These are phyloP conservation scores for Clarias gariepinus DNA, from an alignment of 2,113 vertebrate species.

Conservation along the genomic window DNA sequence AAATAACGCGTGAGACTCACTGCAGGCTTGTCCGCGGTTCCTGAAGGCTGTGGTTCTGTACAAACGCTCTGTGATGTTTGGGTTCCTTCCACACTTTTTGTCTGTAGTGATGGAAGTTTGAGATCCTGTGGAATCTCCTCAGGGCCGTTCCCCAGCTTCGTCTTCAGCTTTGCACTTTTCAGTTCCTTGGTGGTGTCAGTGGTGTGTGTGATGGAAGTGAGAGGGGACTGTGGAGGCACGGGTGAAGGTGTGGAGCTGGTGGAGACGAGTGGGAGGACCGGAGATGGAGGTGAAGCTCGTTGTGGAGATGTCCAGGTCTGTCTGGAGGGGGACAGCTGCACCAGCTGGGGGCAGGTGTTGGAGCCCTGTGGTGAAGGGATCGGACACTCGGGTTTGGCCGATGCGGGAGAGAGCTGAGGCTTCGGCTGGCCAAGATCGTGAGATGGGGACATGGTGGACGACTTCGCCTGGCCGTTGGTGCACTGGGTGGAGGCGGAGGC, in stretches of 20 bases:
- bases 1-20: background rate
- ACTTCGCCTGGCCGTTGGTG: slow-evolving; percentile 57
- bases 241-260: slow-evolving; percentile 40
- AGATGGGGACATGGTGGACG: slow-evolving; percentile 44
- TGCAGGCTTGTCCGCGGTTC: slow-evolving; percentile 16
- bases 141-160: slow-evolving; percentile 37
- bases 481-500: slow-evolving; percentile 58
- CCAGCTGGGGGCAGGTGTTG: slow-evolving; percentile 46
- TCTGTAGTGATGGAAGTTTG: slow-evolving; percentile 38
- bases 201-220: slow-evolving; percentile 48
- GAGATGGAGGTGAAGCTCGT: slow-evolving; percentile 57
- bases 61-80: background rate
- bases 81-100: slow-evolving; percentile 56
- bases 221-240: slow-evolving; percentile 25
- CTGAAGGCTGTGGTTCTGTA: background rate
- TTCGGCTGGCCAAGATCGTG: slow-evolving; percentile 43
- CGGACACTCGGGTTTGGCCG: slow-evolving; percentile 39
- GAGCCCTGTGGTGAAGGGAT: slow-evolving; percentile 56
- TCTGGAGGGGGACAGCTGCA: slow-evolving; percentile 51
- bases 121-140: slow-evolving; percentile 42
- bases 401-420: slow-evolving; percentile 29
- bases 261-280: slow-evolving; percentile 48
- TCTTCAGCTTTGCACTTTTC: slow-evolving; percentile 44
- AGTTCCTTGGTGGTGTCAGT: slow-evolving; percentile 12
- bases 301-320: slow-evolving; percentile 62